These are phyloP conservation scores for Melanotus villosus DNA, from an alignment of 2,888 invertebrate genomes.

Conservation along the genomic window DNA sequence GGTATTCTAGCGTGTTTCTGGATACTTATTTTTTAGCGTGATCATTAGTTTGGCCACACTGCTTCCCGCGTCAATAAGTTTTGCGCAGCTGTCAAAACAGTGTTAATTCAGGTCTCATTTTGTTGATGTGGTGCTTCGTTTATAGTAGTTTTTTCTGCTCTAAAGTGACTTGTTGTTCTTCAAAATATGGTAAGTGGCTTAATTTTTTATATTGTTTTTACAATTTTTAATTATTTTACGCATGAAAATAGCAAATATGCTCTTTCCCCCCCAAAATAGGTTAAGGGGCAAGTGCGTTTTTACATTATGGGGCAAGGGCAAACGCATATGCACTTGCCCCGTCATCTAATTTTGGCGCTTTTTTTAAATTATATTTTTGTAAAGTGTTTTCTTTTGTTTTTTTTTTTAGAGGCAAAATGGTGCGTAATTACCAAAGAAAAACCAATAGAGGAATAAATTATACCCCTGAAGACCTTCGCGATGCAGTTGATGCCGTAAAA, in stretches of 20 bases:
- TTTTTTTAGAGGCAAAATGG: not conserved
- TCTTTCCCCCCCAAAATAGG: not conserved
- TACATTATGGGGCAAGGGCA: too few species aligned
- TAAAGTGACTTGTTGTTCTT: conserved; percentile 2
- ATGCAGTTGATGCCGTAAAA: conserved; percentile 11
- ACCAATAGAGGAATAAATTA: conserved; percentile 1
- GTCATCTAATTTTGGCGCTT: too few species aligned
- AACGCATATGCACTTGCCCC: too few species aligned
- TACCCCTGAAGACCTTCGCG: conserved; percentile 3
- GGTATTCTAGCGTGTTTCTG: not conserved
- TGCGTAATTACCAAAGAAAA: conserved; percentile 3
- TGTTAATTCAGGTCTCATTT: conserved; percentile 1
- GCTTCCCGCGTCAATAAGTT: not conserved
- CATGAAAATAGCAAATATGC: conserved; percentile 1
- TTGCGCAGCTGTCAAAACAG: conserved; percentile 1
- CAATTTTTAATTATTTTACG: not conserved
- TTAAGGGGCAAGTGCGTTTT: conserved; percentile 6
- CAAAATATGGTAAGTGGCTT: not conserved
- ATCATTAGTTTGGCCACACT: conserved; percentile 1
- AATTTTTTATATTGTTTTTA: conserved; percentile 2
- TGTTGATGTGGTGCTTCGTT: not conserved
- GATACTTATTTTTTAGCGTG: not conserved
- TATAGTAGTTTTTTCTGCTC: not conserved
- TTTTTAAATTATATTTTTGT: too few species aligned
- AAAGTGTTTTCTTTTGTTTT: not conserved